These are phyloP conservation scores for Adelognathus sp. DNA, from an alignment of 2,888 invertebrate genomes.

Conservation along the genomic window DNA sequence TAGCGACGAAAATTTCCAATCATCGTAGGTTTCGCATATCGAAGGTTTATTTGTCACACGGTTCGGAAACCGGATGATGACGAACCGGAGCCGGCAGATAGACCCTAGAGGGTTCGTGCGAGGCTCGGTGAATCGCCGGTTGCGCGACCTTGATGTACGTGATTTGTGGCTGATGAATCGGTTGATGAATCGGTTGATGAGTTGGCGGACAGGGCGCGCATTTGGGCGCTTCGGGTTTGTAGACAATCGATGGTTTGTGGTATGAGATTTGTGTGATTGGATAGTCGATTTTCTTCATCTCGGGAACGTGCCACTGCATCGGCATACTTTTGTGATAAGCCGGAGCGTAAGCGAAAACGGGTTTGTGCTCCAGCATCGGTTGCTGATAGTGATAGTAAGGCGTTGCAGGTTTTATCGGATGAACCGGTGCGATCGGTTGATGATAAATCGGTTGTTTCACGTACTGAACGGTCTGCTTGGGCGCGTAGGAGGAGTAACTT, in stretches of 20 bases:
- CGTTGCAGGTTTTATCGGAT: conserved; percentile 56
- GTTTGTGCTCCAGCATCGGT: conserved; percentile 58
- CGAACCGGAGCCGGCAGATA: conserved; percentile 60
- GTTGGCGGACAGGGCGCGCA: conserved; percentile 52
- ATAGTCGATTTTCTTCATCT: conserved; percentile 40
- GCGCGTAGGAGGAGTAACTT: conserved; percentile 57
- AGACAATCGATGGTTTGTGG: conserved; percentile 66
- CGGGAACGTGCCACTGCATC: conserved; percentile 18
- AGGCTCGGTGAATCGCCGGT: conserved; percentile 64
- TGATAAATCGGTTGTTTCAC: conserved; percentile 61
- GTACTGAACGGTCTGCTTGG: conserved; percentile 66
- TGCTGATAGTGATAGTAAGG: conserved; percentile 30
- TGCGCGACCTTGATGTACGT: conserved; percentile 64
- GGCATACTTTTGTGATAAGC: conserved; percentile 67
- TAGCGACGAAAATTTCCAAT: not conserved
- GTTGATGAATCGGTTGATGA: conserved; percentile 62
- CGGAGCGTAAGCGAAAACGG: conserved; percentile 70
- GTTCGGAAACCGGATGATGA: conserved; percentile 51
- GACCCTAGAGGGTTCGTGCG: conserved; percentile 59
- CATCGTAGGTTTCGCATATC: not conserved
- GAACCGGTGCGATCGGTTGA: conserved; percentile 22
- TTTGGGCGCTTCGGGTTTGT: conserved; percentile 50
- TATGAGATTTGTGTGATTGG: conserved; percentile 37
- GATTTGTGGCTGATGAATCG: conserved; percentile 58
- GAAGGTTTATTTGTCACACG: conserved; percentile 16